Percentiles rank a stretch among this genome's conserved stretches.
Evolutionary conservation across 2,888 invertebrate genomes (phyloP).

Genomic region (Drosophila villosipedis): DNA sequence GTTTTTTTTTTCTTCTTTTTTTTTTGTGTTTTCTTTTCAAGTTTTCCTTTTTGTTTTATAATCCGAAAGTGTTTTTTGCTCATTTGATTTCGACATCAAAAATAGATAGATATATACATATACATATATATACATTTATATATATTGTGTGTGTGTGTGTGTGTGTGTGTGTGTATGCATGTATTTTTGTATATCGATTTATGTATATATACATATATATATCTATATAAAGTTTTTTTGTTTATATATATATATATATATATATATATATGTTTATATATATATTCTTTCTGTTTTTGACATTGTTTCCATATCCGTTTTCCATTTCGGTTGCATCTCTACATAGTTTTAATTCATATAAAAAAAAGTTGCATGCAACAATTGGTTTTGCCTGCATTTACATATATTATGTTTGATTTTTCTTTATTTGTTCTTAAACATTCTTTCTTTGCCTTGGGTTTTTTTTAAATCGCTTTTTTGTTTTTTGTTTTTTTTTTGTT

Average conservation of each 20-base stretch:
- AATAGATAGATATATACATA: conserved; percentile 62
- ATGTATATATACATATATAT: conserved; percentile 29
- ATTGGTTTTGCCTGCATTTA: conserved; percentile 13
- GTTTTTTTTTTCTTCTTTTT: background rate
- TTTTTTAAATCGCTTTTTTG: conserved; percentile 22
- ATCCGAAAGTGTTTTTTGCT: conserved; percentile 32
- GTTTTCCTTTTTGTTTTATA: conserved; percentile 14
- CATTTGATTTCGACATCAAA: conserved; percentile 67
- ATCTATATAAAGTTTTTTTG: conserved; percentile 31
- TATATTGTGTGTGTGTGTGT: background rate
- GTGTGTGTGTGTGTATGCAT: conserved; percentile 10
- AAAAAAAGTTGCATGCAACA: conserved; percentile 38
- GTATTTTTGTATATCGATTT: conserved; percentile 23
- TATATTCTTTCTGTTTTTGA: conserved; percentile 37
- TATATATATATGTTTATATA: conserved; percentile 20
- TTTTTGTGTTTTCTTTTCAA: background rate
- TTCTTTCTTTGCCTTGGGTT: conserved; percentile 32
- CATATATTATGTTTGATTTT: conserved; percentile 1
- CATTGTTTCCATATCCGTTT: conserved; percentile 33
- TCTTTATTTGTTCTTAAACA: conserved; percentile 23
- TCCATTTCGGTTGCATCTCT: conserved; percentile 15
- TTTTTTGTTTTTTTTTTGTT: conserved; percentile 24
- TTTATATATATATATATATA: conserved; percentile 15
- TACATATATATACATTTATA: conserved; percentile 23
- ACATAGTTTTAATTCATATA: conserved; percentile 16